phyloP scores from a whole-genome alignment of 1,140 invertebrate genomes.

The Brachionus angularis region DNA sequence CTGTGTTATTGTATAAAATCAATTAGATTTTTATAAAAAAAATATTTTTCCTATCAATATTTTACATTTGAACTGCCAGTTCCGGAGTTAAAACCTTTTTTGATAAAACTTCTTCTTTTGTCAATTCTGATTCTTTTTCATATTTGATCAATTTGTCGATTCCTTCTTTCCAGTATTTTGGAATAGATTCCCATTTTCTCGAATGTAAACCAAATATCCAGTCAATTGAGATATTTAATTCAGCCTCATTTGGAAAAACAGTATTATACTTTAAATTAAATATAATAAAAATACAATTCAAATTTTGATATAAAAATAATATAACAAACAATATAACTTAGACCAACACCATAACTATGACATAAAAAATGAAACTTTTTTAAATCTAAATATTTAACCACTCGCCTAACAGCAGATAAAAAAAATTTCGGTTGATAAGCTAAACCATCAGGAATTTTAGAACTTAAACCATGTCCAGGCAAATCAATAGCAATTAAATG shows the following conservation, averaged over 20 bases:
- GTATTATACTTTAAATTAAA: slow-evolving; percentile 14
- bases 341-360: slow-evolving; percentile 38
- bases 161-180: neutral
- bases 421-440: slow-evolving; percentile 30
- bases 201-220: slow-evolving; percentile 22
- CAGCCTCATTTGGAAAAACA: slow-evolving; percentile 38
- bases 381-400: neutral
- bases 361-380: slow-evolving; percentile 32
- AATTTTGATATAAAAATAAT: neutral
- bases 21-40: neutral
- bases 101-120: neutral
- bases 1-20: neutral
- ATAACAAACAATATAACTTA: slow-evolving; percentile 22
- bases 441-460: slow-evolving; percentile 38
- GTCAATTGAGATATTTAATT: slow-evolving; percentile 3
- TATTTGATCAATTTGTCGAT: neutral
- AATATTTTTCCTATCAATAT: neutral
- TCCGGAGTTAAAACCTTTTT: neutral
- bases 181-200: slow-evolving; percentile 10
- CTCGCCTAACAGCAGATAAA: slow-evolving; percentile 27
- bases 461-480: slow-evolving; percentile 37
- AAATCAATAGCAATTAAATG: slow-evolving; percentile 34
- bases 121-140: neutral
- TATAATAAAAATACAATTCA: neutral
- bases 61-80: slow-evolving; percentile 17